phyloP scores from a whole-genome alignment of 2,113 vertebrate genomes.

The Vidua chalybeata region DNA sequence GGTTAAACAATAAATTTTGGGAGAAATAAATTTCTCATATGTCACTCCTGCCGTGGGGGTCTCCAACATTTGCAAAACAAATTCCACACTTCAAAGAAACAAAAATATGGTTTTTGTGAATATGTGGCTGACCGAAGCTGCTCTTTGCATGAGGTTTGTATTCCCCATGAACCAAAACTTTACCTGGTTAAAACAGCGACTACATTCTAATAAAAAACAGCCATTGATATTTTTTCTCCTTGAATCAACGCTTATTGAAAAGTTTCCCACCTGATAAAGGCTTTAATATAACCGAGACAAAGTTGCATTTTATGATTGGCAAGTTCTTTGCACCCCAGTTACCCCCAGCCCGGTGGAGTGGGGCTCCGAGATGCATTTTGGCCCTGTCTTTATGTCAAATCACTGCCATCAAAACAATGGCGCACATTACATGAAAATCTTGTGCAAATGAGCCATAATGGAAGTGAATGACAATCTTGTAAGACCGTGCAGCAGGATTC shows the following conservation, averaged over 20 bases:
- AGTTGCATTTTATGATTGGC: constrained; percentile 77
- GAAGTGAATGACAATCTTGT: constrained; percentile 83
- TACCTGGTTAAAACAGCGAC: constrained; percentile 13
- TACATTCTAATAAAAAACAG: constrained; percentile 70
- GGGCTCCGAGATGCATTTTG: constrained; percentile 65
- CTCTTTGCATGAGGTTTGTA: neutral
- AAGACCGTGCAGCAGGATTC: constrained; percentile 83
- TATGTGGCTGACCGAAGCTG: neutral
- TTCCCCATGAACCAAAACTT: constrained; percentile 14
- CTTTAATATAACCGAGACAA: constrained; percentile 56
- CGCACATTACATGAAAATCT: constrained; percentile 87
- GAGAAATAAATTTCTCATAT: constrained; percentile 10
- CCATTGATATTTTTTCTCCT: constrained; percentile 75
- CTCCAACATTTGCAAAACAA: neutral
- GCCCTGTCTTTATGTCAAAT: constrained; percentile 79
- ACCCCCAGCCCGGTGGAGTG: constrained; percentile 54
- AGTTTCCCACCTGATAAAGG: constrained; percentile 81
- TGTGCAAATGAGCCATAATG: constrained; percentile 84
- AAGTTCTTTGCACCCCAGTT: constrained; percentile 69
- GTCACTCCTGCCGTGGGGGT: neutral
- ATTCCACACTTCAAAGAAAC: neutral
- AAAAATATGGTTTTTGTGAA: neutral
- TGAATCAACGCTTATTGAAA: constrained; percentile 56
- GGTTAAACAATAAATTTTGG: constrained; percentile 14
- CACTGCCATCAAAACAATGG: constrained; percentile 83